Evolutionary conservation across 2,888 invertebrate species (phyloP), one percentile per base, ranked within the genome.

Genomic region (Latheticus oryzae): DNA sequence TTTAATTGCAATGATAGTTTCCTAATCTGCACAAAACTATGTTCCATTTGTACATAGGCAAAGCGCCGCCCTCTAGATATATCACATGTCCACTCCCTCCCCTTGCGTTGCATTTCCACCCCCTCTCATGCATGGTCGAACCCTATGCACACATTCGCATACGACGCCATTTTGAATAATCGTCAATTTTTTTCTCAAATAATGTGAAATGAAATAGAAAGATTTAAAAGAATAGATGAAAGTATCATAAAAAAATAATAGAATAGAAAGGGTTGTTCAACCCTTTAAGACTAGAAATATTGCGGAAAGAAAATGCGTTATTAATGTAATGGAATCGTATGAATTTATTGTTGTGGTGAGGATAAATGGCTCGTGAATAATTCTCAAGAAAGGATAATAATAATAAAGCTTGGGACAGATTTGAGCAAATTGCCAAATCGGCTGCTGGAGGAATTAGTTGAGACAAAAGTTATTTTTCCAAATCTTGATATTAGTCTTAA

Each of bases 11-110:
- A n/a, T n/a, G n/a, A n/a, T n/a, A n/a, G n/a, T n/a, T n/a, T n/a
- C n/a, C n/a, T n/a, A 54, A 62, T 56, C 62, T 33, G 62, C 51
- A 63, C 72, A 73, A 75, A 73, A 75, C 72, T 75, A 69, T 68
- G 71, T 72, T 73, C 71, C 68, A 65, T 67, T 63, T 69, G 72
- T 73, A 72, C 70, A 75, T 71, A 73, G 67, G 66, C 68, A 65
- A 66, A 65, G 68, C 70, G 58, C 72, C 73, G 71, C 72, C 73
- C 63, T 65, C 58, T 62, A 64, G 64, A 70, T 69, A 67, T 70
- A 69, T 71, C 69, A 72, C 71, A 71, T 72, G 69, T 67, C 65
- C 67, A 60, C n/a, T 5, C 42, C 51, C 30, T 28, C 13, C 19
- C 37, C 50, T 26, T 24, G 21, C 53, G 17, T 17, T 54, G 53